A percentile compares a stretch with the other conserved stretches of the same genome.
These are phyloP conservation scores for Antheraea mylitta DNA, from an alignment of 1,140 invertebrate genomes.

Conservation along the genomic window DNA sequence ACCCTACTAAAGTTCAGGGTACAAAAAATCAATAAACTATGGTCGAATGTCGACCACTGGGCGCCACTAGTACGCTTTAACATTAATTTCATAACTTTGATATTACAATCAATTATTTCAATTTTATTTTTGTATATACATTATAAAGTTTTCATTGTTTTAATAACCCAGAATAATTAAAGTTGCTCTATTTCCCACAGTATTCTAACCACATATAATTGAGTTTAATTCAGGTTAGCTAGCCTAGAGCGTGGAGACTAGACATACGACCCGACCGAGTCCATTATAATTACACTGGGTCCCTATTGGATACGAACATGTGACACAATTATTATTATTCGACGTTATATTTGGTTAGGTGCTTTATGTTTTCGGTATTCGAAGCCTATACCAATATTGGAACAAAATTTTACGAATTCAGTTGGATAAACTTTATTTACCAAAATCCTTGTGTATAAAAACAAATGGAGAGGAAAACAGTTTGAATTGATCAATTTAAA, in stretches of 20 bases:
- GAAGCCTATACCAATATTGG: slow-evolving; percentile 1
- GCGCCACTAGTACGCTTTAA: no score
- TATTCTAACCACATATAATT: slow-evolving; percentile 1
- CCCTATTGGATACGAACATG: neutral
- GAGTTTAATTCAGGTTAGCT: neutral
- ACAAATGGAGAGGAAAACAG: neutral
- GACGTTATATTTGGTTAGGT: slow-evolving; percentile 2
- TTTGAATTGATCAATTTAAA: neutral
- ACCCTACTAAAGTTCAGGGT: no score
- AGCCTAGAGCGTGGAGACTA: neutral
- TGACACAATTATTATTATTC: neutral
- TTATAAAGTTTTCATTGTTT: no score
- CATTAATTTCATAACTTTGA: no score
- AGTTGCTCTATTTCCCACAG: neutral
- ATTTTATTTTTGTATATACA: no score
- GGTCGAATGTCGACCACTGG: no score
- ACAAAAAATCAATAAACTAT: no score
- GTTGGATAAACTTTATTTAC: slow-evolving; percentile 2
- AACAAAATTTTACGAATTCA: neutral
- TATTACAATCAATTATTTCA: no score
- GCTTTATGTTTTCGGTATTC: neutral
- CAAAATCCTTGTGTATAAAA: neutral
- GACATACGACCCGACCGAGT: neutral
- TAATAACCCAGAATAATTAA: no score
- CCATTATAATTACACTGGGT: neutral